phyloP scores from a whole-genome alignment of 2,113 vertebrate genomes.

The Oenanthe melanoleuca region DNA sequence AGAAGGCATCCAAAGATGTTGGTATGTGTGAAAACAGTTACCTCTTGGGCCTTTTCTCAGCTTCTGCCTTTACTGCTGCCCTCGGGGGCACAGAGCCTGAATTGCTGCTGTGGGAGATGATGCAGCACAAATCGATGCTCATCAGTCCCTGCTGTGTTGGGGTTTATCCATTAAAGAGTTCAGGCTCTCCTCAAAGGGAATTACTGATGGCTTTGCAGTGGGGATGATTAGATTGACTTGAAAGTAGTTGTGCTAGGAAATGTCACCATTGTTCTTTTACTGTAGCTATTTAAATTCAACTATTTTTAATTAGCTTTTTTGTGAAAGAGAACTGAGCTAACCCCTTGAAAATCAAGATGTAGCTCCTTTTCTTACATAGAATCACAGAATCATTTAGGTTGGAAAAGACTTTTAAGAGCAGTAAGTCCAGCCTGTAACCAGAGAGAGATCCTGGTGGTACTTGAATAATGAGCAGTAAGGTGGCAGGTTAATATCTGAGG shows the following conservation, averaged over 20 bases:
- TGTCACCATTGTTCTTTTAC: background rate
- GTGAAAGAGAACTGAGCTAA: background rate
- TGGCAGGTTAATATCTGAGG: background rate
- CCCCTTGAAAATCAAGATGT: background rate
- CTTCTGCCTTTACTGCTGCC: background rate
- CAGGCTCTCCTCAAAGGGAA: background rate
- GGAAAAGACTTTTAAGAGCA: background rate
- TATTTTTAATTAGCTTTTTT: background rate
- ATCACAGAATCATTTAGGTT: background rate
- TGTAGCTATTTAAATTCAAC: background rate
- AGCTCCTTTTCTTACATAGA: background rate
- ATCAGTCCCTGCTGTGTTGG: background rate
- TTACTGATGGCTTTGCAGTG: background rate
- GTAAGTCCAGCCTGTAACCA: background rate
- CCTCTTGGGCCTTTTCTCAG: background rate
- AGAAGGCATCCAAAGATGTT: background rate
- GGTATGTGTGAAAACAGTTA: background rate
- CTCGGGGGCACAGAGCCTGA: background rate
- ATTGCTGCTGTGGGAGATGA: background rate
- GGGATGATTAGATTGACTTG: background rate
- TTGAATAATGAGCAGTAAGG: background rate
- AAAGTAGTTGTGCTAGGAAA: background rate
- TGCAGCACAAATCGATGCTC: background rate
- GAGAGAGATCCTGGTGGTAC: background rate
- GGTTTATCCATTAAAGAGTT: background rate